Percentiles rank a stretch among this genome's conserved stretches.
phyloP scores from a whole-genome alignment of 1,140 invertebrate genomes.

The Scaptomyza graminum region DNA sequence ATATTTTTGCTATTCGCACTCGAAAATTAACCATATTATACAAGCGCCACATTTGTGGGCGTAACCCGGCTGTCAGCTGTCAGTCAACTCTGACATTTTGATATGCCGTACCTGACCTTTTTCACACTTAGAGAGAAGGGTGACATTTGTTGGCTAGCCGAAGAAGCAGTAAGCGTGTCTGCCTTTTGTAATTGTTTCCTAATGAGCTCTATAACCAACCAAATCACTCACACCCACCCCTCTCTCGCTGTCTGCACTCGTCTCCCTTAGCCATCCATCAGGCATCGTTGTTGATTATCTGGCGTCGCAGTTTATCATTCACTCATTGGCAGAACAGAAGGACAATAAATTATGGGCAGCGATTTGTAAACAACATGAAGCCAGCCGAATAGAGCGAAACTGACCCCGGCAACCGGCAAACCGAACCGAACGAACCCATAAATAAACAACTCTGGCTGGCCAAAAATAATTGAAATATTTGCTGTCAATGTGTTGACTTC shows the following conservation, averaged over 20 bases:
- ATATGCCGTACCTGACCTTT: conserved; percentile 73
- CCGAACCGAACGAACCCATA: conserved; percentile 52
- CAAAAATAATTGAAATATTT: conserved; percentile 78
- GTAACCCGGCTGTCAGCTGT: conserved; percentile 60
- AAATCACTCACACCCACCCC: conserved; percentile 11
- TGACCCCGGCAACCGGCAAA: not conserved
- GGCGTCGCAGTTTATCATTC: conserved; percentile 68
- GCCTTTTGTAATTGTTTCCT: conserved; percentile 71
- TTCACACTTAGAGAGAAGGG: conserved; percentile 39
- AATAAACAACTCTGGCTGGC: conserved; percentile 58
- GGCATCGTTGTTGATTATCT: conserved; percentile 53
- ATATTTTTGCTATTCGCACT: conserved; percentile 13
- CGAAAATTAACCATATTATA: conserved; percentile 72
- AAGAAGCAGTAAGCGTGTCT: conserved; percentile 43
- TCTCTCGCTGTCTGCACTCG: not conserved
- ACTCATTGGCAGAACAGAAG: conserved; percentile 64
- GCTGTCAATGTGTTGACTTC: conserved; percentile 79
- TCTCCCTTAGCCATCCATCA: conserved; percentile 3
- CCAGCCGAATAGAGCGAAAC: conserved; percentile 16
- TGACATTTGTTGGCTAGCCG: conserved; percentile 55
- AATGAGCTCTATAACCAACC: conserved; percentile 59
- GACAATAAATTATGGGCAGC: conserved; percentile 78
- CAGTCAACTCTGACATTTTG: conserved; percentile 66
- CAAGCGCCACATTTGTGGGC: conserved; percentile 70
- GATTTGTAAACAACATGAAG: conserved; percentile 74